Conservation (phyloP, 2,888 invertebrate species). For the Ophion obscuratus region DNA sequence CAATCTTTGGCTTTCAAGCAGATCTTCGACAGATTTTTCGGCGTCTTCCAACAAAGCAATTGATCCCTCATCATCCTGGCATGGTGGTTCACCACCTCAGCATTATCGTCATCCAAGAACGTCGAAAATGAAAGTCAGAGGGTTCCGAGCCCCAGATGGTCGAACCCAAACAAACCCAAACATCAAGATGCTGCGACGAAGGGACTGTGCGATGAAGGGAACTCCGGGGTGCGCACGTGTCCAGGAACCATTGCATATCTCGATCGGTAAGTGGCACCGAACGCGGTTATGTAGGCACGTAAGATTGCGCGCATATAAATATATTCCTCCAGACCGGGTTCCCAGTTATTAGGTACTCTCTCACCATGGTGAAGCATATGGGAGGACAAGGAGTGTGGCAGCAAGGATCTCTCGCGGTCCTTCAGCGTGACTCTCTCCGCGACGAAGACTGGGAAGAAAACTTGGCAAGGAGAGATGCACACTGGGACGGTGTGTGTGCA, state of each 20-base stretch:
- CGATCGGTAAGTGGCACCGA: conserved; percentile 40
- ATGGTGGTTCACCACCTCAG: too few relatives aligned
- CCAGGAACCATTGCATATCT: conserved; percentile 39
- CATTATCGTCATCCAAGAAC: background rate
- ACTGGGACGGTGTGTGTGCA: background rate
- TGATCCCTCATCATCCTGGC: background rate
- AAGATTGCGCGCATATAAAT: conserved; percentile 71
- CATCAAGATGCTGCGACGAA: background rate
- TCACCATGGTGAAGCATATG: background rate
- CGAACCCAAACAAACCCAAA: background rate
- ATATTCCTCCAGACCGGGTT: conserved; percentile 68
- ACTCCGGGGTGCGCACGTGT: background rate
- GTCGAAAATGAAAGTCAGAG: background rate
- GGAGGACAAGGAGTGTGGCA: conserved; percentile 2
- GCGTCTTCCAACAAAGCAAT: background rate
- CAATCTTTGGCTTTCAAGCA: background rate
- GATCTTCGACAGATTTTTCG: background rate
- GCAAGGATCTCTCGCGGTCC: conserved; percentile 76
- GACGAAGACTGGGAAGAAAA: conserved; percentile 37
- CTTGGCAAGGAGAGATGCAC: conserved; percentile 29
- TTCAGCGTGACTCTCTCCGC: conserved; percentile 81
- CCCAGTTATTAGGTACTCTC: conserved; percentile 79
- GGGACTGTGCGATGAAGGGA: background rate
- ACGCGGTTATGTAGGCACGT: conserved; percentile 40
- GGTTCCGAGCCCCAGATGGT: background rate